Evolutionary conservation across 2,888 invertebrate species (phyloP).

Genomic region (Augiades crinisus): DNA sequence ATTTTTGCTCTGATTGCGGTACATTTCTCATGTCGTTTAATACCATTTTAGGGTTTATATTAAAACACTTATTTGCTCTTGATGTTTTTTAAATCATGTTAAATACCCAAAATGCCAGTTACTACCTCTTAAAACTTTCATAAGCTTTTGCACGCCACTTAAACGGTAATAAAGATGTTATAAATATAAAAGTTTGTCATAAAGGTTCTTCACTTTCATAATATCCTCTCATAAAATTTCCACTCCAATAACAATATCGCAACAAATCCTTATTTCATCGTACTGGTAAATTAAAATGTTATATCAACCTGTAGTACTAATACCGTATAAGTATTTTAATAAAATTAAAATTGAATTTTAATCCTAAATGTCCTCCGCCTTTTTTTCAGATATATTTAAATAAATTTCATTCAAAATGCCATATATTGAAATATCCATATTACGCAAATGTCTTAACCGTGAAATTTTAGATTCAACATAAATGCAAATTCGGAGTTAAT

Average conservation of each 20-base stretch:
- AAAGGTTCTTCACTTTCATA: conserved; percentile 8
- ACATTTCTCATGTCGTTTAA: conserved; percentile 13
- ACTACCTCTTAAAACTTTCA: conserved; percentile 6
- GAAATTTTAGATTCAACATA: conserved; percentile 35
- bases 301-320: no score
- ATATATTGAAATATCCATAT: not conserved
- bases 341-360: no score
- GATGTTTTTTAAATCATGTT: conserved; percentile 1
- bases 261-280: no score
- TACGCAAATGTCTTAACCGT: conserved; percentile 22
- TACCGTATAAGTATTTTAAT: no score
- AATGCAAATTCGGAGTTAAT: conserved; percentile 35
- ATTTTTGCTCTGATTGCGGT: conserved; percentile 35
- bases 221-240: conserved; percentile 1
- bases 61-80: conserved; percentile 12
- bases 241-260: no score
- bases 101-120: conserved; percentile 9
- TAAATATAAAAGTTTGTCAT: conserved; percentile 8
- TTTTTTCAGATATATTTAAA: no score
- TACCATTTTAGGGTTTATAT: conserved; percentile 17
- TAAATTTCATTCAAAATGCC: no score
- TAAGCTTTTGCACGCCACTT: not conserved
- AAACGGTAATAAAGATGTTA: conserved; percentile 9
- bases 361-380: no score
- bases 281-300: no score